Percentiles rank a stretch among this genome's conserved stretches.
Conservation (phyloP, 2,113 vertebrate genomes). For the Ciconia maguari region DNA sequence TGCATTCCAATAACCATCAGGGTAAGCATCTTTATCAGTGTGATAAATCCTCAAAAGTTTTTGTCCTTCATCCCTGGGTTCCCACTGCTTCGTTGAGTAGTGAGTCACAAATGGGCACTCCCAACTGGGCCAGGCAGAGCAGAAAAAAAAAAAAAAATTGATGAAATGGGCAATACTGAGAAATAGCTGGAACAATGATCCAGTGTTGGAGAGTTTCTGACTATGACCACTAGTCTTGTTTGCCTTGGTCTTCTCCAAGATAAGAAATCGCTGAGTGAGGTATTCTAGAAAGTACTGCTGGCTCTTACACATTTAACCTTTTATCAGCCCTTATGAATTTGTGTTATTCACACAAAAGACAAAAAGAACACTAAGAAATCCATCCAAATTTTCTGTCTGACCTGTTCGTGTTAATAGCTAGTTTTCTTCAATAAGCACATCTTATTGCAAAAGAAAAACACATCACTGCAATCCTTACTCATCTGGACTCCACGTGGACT, state of each 20-base stretch:
- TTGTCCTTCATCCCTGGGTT: not conserved
- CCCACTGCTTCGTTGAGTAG: not conserved
- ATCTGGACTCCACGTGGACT: not conserved
- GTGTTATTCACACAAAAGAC: not conserved
- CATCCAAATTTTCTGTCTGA: not conserved
- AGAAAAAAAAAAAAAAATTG: not conserved
- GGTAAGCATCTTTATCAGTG: not conserved
- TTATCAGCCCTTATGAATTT: not conserved
- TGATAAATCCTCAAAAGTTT: not conserved
- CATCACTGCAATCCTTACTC: not conserved
- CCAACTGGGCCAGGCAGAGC: not conserved
- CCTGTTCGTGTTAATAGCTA: not conserved
- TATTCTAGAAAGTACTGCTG: not conserved
- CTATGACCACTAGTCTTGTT: not conserved
- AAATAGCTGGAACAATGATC: not conserved
- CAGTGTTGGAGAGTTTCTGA: not conserved
- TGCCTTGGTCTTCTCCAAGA: not conserved
- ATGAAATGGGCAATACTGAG: not conserved
- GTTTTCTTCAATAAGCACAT: not conserved
- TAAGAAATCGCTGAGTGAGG: not conserved
- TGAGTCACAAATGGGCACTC: not conserved
- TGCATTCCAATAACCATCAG: not conserved
- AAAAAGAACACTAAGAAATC: not conserved
- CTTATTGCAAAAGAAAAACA: not conserved
- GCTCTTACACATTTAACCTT: rapidly evolving